These are phyloP conservation scores for Coranthus polyacanthus DNA, from an alignment of 2,797 vertebrate genomes.

Conservation along the genomic window DNA sequence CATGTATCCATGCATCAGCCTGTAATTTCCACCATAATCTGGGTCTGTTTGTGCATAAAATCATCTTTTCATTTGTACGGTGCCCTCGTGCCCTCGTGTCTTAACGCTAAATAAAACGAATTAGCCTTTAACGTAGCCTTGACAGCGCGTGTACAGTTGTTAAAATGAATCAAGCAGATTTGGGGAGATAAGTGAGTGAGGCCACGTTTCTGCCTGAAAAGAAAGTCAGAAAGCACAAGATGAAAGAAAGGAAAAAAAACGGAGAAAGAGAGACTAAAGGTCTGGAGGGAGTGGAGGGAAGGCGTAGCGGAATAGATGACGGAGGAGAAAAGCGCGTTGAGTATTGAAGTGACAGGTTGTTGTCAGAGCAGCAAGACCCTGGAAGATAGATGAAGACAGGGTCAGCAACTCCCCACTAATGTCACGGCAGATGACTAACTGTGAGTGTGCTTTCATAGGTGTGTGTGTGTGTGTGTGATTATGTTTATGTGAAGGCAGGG, in stretches of 20 bases:
- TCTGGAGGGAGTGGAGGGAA: background rate
- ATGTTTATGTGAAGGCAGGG: slow-evolving; percentile 21
- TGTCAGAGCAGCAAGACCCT: slow-evolving; percentile 63
- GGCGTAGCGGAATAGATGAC: background rate
- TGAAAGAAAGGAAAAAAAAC: background rate
- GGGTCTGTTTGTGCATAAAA: too few relatives aligned
- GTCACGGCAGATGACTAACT: slow-evolving; percentile 69
- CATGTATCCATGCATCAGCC: too few relatives aligned
- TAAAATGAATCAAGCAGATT: too few relatives aligned
- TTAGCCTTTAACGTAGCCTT: too few relatives aligned
- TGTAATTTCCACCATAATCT: too few relatives aligned
- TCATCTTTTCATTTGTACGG: too few relatives aligned
- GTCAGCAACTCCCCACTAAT: slow-evolving; percentile 64
- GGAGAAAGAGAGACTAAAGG: accelerated
- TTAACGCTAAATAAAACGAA: too few relatives aligned
- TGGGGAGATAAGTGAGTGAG: background rate
- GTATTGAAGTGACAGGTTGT: slow-evolving; percentile 70
- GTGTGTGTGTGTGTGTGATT: slow-evolving; percentile 2
- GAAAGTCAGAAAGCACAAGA: background rate
- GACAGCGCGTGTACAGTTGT: too few relatives aligned
- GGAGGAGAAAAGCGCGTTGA: slow-evolving; percentile 33
- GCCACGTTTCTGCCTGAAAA: slow-evolving; percentile 1
- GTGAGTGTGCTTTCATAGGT: slow-evolving; percentile 15
- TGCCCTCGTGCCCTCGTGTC: too few relatives aligned
- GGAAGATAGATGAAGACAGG: slow-evolving; percentile 71